These are phyloP conservation scores for Chrysemys picta DNA, from an alignment of 2,113 vertebrate genomes.

Conservation along the genomic window DNA sequence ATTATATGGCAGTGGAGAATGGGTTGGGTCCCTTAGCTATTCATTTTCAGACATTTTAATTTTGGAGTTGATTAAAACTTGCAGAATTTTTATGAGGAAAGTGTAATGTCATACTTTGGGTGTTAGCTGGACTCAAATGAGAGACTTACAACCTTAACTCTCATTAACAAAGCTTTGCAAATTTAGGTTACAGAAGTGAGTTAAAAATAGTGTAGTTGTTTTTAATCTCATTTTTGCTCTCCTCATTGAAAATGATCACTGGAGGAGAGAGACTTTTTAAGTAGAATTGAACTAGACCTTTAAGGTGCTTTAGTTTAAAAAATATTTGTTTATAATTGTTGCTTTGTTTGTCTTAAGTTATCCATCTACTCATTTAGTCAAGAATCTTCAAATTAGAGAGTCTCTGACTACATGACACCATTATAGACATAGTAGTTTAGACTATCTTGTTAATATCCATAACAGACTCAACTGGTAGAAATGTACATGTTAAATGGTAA, in stretches of 20 bases:
- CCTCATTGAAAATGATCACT: neutral
- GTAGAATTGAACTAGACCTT: neutral
- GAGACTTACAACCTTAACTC: neutral
- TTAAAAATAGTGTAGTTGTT: neutral
- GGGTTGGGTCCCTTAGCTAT: neutral
- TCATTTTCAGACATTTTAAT: neutral
- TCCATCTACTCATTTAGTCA: neutral
- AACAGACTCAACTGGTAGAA: neutral
- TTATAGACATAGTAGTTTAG: rapidly evolving
- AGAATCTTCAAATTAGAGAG: neutral
- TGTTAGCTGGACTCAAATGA: neutral
- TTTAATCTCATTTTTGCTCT: neutral
- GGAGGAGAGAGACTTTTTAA: neutral
- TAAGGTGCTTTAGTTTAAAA: neutral
- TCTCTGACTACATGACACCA: neutral
- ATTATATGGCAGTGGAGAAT: neutral
- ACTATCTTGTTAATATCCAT: neutral
- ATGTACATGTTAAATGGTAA: neutral
- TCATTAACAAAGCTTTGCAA: neutral
- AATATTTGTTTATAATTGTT: neutral
- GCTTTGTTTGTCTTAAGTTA: neutral
- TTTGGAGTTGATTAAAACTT: neutral
- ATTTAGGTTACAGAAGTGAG: neutral
- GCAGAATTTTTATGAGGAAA: neutral
- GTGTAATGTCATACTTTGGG: neutral